Conservation (phyloP, 2,888 invertebrate genomes). For the Sussaba pulchella region DNA sequence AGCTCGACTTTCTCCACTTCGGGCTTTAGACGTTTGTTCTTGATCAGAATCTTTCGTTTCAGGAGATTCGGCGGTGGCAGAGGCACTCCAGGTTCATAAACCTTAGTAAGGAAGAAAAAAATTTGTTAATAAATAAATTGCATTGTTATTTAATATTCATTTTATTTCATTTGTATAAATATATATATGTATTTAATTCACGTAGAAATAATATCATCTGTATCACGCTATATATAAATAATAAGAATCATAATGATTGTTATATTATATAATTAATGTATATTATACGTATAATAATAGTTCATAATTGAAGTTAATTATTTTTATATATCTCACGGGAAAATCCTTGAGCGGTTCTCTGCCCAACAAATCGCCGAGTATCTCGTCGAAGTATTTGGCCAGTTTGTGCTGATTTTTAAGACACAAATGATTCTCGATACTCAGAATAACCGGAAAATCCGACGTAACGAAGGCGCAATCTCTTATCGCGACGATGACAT, state of each 20-base stretch:
- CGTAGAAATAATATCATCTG: too few species aligned
- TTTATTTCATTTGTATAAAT: too few species aligned
- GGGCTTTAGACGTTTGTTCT: conserved; percentile 88
- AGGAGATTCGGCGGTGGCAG: conserved; percentile 88
- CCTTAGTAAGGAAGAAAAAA: conserved; percentile 81
- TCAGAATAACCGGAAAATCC: conserved; percentile 89
- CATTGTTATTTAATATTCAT: conserved; percentile 14
- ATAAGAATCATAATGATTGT: too few species aligned
- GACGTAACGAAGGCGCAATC: conserved; percentile 90
- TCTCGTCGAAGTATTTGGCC: conserved; percentile 90
- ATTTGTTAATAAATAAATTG: conserved; percentile 11
- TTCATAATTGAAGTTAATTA: not conserved
- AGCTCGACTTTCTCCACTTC: conserved; percentile 88
- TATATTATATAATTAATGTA: too few species aligned
- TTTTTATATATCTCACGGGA: conserved; percentile 84
- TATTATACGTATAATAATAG: too few species aligned
- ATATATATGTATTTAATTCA: too few species aligned
- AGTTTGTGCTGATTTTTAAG: conserved; percentile 88
- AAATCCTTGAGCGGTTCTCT: conserved; percentile 87
- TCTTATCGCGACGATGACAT: conserved; percentile 88
- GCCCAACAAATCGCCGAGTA: conserved; percentile 88
- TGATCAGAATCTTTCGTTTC: conserved; percentile 89
- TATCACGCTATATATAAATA: too few species aligned
- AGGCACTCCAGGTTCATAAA: conserved; percentile 86
- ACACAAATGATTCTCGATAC: conserved; percentile 90